Base-by-base conservation (phyloP, 2,888 invertebrate genomes). In the Psococerastis gibbosa region DNA sequence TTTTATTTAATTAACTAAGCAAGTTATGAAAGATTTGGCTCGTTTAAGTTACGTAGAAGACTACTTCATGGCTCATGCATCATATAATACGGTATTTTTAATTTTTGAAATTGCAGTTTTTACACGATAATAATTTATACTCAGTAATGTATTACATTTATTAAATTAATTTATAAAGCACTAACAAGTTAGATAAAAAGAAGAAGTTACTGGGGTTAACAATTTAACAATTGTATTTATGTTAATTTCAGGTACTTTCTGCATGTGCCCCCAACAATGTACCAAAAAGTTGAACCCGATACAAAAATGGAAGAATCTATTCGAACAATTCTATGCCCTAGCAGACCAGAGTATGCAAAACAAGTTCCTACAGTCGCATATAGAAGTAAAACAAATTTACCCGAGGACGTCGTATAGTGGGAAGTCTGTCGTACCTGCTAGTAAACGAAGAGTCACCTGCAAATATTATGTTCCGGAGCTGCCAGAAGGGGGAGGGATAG, bases 211-310 rank as follows among this genome's bases (percentile, higher is more conserved):
- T n/a, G n/a, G n/a, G n/a, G n/a, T n/a, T n/a, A n/a, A n/a, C n/a
- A n/a, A n/a, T n/a, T n/a, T n/a, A n/a, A n/a, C n/a, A n/a, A n/a
- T n/a, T n/a, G n/a, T n/a, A n/a, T n/a, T n/a, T n/a, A n/a, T n/a
- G n/a, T n/a, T n/a, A n/a, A n/a, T 62, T 59, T 45, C 59, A 65
- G 67, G 65, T 31, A 62, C 63, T 48, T 53, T 68, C 34, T 68
- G 68, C 54, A 63, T 64, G 48, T 68, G 68, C 51, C 67, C 67
- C 9, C 68, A 68, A 57, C 64, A 63, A 59, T n/a, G n/a, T n/a
- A n/a, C n/a, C n/a, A n/a, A n/a, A n/a, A n/a, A 65, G 45, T 59
- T 64, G 49, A 63, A 68, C 48, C 61, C 66, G 23, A 50, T 54
- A 45, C 63, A 64, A 48, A 59, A 62, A 31, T 59, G 65, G 35